Conservation (phyloP, 2,888 invertebrate genomes). For the Cheilosia variabilis region DNA sequence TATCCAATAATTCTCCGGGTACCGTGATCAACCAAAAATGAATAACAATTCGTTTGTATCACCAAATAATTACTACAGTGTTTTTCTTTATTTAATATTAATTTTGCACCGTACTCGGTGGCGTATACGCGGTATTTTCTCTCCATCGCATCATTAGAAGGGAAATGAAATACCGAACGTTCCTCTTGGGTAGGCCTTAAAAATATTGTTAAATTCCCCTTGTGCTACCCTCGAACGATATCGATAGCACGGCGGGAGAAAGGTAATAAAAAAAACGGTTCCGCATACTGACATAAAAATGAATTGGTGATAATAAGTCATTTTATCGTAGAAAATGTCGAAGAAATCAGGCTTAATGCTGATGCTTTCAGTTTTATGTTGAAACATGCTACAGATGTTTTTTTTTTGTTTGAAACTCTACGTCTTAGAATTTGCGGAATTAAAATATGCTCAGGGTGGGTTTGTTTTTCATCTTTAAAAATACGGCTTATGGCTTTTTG, state of each 20-base stretch:
- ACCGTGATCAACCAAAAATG: background rate
- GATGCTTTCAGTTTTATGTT: constrained; percentile 35
- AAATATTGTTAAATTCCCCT: constrained; percentile 1
- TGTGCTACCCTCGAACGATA: constrained; percentile 24
- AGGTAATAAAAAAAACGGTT: constrained; percentile 38
- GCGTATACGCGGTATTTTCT: constrained; percentile 14
- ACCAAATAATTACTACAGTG: background rate
- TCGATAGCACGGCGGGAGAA: constrained; percentile 13
- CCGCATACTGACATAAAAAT: constrained; percentile 53
- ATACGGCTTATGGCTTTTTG: no score
- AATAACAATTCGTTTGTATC: constrained; percentile 16
- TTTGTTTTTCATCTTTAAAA: background rate
- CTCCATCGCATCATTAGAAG: background rate
- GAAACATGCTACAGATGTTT: background rate
- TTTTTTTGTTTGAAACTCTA: constrained; percentile 8
- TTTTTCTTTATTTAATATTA: background rate
- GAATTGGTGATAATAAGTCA: constrained; percentile 59
- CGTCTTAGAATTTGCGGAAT: background rate
- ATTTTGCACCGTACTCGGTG: background rate
- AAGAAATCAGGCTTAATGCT: constrained; percentile 56
- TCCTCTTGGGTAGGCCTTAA: constrained; percentile 13
- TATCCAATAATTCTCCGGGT: background rate
- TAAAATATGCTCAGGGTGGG: background rate
- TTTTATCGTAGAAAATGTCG: constrained; percentile 48
- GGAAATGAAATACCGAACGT: background rate